A percentile compares a stretch with the other conserved stretches of the same genome.
Evolutionary conservation across 1,140 invertebrate species (phyloP).

Genomic region (Eriosoma lanigerum): DNA sequence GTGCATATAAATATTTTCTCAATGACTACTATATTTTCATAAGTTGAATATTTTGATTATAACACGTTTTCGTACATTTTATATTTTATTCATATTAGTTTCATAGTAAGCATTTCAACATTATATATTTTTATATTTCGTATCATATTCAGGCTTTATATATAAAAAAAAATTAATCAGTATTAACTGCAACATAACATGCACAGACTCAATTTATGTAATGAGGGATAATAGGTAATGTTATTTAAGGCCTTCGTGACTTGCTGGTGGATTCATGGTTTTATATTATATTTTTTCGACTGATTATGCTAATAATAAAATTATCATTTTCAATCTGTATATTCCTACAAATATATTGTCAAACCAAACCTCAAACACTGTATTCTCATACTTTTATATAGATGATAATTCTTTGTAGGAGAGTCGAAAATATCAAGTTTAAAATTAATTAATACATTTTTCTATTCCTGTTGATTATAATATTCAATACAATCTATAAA

Average conservation of each 20-base stretch:
- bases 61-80: not conserved
- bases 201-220: slow-evolving; percentile 5
- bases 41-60: slow-evolving; percentile 6
- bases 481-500: no score
- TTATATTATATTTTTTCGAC: not conserved
- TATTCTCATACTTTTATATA: no score
- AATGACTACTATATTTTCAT: not conserved
- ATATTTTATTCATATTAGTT: not conserved
- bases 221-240: not conserved
- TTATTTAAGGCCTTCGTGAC: slow-evolving; percentile 9
- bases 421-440: no score
- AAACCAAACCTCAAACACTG: no score
- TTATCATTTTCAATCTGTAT: not conserved
- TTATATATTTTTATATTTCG: slow-evolving; percentile 7
- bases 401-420: no score
- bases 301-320: not conserved
- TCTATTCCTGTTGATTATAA: no score
- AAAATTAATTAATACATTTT: no score
- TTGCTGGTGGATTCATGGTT: not conserved
- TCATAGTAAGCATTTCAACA: not conserved
- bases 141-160: slow-evolving; percentile 4
- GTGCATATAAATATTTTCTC: not conserved
- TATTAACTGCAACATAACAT: slow-evolving; percentile 26
- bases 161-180: no score
- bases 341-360: no score